A percentile compares a stretch with the other conserved stretches of the same genome.
Evolutionary conservation across 2,113 vertebrate species (phyloP).

Genomic region (Trematomus loennbergii): DNA sequence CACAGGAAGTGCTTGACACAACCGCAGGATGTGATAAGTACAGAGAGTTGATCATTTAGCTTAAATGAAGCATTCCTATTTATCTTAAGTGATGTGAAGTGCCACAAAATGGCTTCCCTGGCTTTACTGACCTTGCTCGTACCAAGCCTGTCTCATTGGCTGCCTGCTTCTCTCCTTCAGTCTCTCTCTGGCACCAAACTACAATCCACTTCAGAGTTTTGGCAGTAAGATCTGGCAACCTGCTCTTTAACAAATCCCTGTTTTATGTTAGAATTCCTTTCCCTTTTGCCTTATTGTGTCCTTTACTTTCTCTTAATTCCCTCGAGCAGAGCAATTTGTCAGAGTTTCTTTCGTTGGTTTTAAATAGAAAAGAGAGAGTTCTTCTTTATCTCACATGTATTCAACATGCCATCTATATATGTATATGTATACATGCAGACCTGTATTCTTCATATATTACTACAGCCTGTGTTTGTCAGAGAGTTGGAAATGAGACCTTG

Average conservation of each 20-base stretch:
- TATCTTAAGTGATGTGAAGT: conserved; percentile 44
- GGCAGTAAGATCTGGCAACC: conserved; percentile 63
- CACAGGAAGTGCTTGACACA: conserved; percentile 73
- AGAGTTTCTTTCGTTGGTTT: conserved; percentile 17
- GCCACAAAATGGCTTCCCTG: conserved; percentile 62
- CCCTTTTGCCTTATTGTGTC: conserved; percentile 35
- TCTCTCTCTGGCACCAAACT: conserved; percentile 53
- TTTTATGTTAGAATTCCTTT: conserved; percentile 53
- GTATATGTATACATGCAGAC: too few species aligned
- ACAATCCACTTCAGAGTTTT: conserved; percentile 63
- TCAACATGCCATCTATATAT: conserved; percentile 10
- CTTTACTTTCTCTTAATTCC: conserved; percentile 38
- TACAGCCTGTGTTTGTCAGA: conserved; percentile 48
- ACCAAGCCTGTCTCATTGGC: conserved; percentile 65
- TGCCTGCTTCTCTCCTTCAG: conserved; percentile 48
- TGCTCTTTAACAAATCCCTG: conserved; percentile 34
- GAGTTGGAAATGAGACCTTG: conserved; percentile 20
- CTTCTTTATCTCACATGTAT: conserved; percentile 31
- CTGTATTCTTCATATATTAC: conserved; percentile 9
- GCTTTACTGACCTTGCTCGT: conserved; percentile 8
- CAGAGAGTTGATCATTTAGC: conserved; percentile 61
- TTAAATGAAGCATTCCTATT: conserved; percentile 69
- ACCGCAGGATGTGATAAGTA: conserved; percentile 68
- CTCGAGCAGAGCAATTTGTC: conserved; percentile 32
- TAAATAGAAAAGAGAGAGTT: conserved; percentile 32